phyloP scores from a whole-genome alignment of 2,888 invertebrate species.

The Tenthredo scrophulariae region DNA sequence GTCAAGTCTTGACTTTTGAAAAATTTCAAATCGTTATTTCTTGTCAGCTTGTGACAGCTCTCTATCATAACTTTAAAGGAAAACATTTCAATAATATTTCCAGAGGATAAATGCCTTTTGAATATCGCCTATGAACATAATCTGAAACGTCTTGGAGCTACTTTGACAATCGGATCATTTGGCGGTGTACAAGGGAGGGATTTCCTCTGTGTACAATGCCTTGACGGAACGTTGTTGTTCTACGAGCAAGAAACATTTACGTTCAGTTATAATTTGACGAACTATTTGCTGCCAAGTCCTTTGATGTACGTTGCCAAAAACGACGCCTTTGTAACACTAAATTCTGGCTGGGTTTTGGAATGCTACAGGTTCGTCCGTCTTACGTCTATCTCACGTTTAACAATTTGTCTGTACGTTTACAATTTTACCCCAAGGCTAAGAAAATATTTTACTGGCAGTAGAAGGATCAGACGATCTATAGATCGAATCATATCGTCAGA shows the following conservation, averaged over 20 bases:
- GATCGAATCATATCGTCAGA: not conserved
- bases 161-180: constrained; percentile 91
- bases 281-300: constrained; percentile 91
- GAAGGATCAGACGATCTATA: not conserved
- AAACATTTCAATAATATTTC: constrained; percentile 61
- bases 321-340: constrained; percentile 92
- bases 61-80: not conserved
- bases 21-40: not conserved
- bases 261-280: constrained; percentile 90
- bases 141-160: constrained; percentile 88
- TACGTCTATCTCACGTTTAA: not conserved
- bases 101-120: constrained; percentile 86
- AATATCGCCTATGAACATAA: constrained; percentile 89
- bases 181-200: constrained; percentile 91
- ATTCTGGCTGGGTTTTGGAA: constrained; percentile 90
- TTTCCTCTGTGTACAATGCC: constrained; percentile 93
- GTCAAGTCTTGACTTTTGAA: constrained; percentile 6
- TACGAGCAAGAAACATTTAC: constrained; percentile 96
- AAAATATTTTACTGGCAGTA: constrained; percentile 12
- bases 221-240: constrained; percentile 93
- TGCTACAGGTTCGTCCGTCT: constrained; percentile 86
- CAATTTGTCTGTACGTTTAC: not conserved
- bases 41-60: not conserved
- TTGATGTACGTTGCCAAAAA: constrained; percentile 89
- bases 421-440: not conserved